Evolutionary conservation across 2,113 vertebrate species (phyloP).

Genomic region (Rhinolophus sinicus): DNA sequence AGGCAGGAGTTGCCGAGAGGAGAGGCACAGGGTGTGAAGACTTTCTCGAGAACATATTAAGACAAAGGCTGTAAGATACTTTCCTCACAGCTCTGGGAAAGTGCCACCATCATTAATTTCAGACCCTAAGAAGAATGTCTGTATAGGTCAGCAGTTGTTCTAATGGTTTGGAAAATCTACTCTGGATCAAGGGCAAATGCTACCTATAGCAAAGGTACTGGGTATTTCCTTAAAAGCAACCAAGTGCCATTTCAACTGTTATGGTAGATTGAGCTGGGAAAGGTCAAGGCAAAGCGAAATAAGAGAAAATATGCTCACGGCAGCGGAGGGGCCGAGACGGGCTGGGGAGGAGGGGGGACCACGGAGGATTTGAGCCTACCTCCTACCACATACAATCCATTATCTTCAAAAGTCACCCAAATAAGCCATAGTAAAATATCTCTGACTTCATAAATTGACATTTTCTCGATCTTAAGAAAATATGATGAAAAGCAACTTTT

Average conservation of each 20-base stretch:
- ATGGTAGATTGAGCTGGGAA: not conserved
- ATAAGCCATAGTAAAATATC: not conserved
- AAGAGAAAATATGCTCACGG: not conserved
- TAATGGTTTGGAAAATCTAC: constrained; percentile 47
- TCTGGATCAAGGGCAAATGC: not conserved
- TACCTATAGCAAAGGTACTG: not conserved
- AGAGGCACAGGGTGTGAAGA: not conserved
- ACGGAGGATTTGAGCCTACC: not conserved
- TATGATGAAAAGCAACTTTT: not conserved
- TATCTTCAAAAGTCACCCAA: not conserved
- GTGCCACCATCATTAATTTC: not conserved
- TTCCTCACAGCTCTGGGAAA: not conserved
- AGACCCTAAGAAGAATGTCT: not conserved
- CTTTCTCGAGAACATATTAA: not conserved
- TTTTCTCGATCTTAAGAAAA: constrained; percentile 18
- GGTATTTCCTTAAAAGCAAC: not conserved
- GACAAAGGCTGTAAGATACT: not conserved
- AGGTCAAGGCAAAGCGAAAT: constrained; percentile 40
- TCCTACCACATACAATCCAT: not conserved
- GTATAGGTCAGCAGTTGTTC: constrained; percentile 2
- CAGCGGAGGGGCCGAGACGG: not conserved
- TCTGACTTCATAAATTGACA: not conserved
- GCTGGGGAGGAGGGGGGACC: fast-evolving
- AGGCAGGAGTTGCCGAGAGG: not conserved
- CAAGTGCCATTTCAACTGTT: constrained; percentile 7